These are phyloP conservation scores for Garrulus glandarius DNA, from an alignment of 2,797 vertebrate genomes.

Conservation along the genomic window DNA sequence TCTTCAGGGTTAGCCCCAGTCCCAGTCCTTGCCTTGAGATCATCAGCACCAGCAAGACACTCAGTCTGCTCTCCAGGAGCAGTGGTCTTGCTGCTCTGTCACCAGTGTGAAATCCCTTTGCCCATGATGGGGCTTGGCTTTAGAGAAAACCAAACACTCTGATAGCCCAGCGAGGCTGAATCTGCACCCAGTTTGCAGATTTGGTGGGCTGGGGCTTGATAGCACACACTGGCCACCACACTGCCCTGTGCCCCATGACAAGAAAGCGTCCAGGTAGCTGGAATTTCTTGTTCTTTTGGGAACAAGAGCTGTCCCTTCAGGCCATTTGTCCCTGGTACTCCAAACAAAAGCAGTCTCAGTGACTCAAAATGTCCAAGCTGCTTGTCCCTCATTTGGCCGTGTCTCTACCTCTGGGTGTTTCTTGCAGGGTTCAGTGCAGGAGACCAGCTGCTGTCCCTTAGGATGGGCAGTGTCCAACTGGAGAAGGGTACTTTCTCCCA, in stretches of 20 bases:
- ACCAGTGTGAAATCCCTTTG: neutral
- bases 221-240: rapidly evolving
- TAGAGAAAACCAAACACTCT: neutral
- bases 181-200: rapidly evolving
- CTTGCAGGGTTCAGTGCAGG: rapidly evolving
- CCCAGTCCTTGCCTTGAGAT: neutral
- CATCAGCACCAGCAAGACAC: neutral
- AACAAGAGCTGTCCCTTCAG: neutral
- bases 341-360: neutral
- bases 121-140: neutral
- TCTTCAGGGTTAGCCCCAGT: neutral
- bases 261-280: neutral
- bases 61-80: neutral
- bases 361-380: neutral
- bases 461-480: rapidly evolving
- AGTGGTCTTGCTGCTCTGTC: neutral
- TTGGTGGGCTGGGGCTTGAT: neutral
- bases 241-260: neutral
- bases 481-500: neutral
- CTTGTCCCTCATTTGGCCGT: rapidly evolving
- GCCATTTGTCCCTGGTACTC: neutral
- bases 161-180: rapidly evolving
- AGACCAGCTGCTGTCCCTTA: neutral
- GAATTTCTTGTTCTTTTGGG: neutral
- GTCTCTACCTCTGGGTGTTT: neutral